Evolutionary conservation across 2,888 invertebrate genomes (phyloP), one percentile per base, ranked within the genome.

Genomic region (Microdon myrmicae): DNA sequence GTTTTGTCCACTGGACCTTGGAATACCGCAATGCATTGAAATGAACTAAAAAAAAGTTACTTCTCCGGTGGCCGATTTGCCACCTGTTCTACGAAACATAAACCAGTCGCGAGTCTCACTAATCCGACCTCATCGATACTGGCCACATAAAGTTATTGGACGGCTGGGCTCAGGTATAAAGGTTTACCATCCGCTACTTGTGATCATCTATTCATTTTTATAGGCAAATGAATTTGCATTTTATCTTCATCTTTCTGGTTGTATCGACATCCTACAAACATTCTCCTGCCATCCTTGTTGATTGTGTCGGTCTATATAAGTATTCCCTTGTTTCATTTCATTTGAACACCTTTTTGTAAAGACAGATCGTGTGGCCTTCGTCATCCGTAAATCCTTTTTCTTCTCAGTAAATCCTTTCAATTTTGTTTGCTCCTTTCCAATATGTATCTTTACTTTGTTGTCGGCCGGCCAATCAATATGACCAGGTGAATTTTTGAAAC

Each of bases 401-500:
- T 41, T 19, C 34, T 19, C 22, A 12, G 45, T 32, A 64, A 64
- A 64, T 64, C 64, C 61, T 51, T 56, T 56, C 45, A 34, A 22
- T 44, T 61, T 55, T 31, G 29, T 55, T 55, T 25, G 38, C 26
- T 19, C 14, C 19, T 37, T 8, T 20, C 7, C 1, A 7, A 7
- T n/a, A 19, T 26, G 13, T 9, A 22, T 43, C 9, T 17, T 9
- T 16, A 7, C 6, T 47, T 23, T 45, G 26, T 51, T 53, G 26
- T 51, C 22, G 22, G 20, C 1, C n/a, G 35, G 51, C 47, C 53
- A 58, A 64, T 58, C 56, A 56, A 34, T 12, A 56, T 51, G 64
- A 58, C 64, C 64, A 64, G 64, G 64, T 58, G 58, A 56, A 58
- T 53, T 64, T 64, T 49, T n/a, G n/a, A n/a, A n/a, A n/a, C n/a